Base-by-base conservation (phyloP, 2,113 vertebrate species). In the Poecile atricapillus region DNA sequence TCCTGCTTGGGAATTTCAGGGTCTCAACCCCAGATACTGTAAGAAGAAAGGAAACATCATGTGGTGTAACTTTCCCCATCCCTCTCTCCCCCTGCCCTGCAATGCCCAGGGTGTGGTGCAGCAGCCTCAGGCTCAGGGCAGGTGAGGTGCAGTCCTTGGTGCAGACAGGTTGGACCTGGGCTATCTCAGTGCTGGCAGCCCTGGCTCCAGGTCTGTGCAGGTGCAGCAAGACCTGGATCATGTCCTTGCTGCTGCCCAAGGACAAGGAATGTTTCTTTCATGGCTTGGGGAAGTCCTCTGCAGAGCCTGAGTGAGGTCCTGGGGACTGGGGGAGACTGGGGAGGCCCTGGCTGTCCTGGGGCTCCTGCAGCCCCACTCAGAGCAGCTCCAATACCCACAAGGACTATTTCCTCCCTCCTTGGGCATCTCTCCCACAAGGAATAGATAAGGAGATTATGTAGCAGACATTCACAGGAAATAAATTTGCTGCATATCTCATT, bases 241-340 rank as follows among this genome's bases (percentile, higher is more conserved):
- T 33, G 56, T 33, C 3, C 14, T 13, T 0, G 0, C 22, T 49
- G 39, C 27, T 90, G 20, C 6, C 7, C 31, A 44, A 49, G 50
- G 27, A 15, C 27, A 27, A 12, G 5, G 23, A 69, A 59, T 13
- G 3, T 11, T 74, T 30, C 37, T n/a, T 37, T 43, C 5, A 2
- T 28, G 5, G 15, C 4, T 60, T 39, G 3, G 20, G 1, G 7
- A 27, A 77, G 4, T 30, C 12, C 50, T 49, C 16, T 86, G 52
- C 27, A n/a, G 35, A 17, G 16, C 12, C 44, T 47, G n/a, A 4
- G 11, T 21, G 52, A 56, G 8, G 0, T 6, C 11, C 4, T 0
- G 3, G 33, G 11, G 8, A 1, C 15, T 68, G 49, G 11, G 4
- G 37, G 37, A n/a, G 30, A 5, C 5, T 13, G 13, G 13, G 8